Percentiles rank a stretch among this genome's conserved stretches.
Conservation (phyloP, 2,113 vertebrate species). For the Bujurquina vittata region DNA sequence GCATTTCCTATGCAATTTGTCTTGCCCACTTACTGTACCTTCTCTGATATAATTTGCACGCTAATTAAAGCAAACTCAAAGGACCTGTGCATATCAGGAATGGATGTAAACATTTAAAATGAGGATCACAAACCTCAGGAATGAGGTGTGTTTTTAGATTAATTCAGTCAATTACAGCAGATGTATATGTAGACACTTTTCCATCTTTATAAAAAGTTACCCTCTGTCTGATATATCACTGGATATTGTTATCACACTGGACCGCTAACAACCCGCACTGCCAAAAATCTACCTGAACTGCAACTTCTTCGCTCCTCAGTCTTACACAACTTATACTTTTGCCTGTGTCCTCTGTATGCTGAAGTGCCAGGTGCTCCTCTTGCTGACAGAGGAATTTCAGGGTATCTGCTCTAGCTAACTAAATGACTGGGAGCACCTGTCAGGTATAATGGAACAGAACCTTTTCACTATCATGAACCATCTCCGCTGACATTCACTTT, state of each 20-base stretch:
- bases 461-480: conserved; percentile 39
- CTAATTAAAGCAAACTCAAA: conserved; percentile 58
- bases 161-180: background rate
- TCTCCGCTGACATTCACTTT: conserved; percentile 40
- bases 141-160: background rate
- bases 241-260: background rate
- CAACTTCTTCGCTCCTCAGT: conserved; percentile 21
- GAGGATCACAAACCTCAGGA: background rate
- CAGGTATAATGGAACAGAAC: conserved; percentile 45
- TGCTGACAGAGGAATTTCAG: conserved; percentile 39
- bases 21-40: conserved; percentile 60
- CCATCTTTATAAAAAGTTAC: background rate
- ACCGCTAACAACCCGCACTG: background rate
- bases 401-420: conserved; percentile 14
- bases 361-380: conserved; percentile 41
- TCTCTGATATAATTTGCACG: conserved; percentile 53
- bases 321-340: conserved; percentile 11
- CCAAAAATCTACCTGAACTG: background rate
- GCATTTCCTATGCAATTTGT: conserved; percentile 73
- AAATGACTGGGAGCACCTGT: conserved; percentile 54
- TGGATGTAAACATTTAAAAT: background rate
- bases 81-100: conserved; percentile 1
- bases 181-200: background rate
- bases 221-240: background rate
- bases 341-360: conserved; percentile 21